phyloP scores from a whole-genome alignment of 2,797 vertebrate species.

The Podarcis lilfordi region DNA sequence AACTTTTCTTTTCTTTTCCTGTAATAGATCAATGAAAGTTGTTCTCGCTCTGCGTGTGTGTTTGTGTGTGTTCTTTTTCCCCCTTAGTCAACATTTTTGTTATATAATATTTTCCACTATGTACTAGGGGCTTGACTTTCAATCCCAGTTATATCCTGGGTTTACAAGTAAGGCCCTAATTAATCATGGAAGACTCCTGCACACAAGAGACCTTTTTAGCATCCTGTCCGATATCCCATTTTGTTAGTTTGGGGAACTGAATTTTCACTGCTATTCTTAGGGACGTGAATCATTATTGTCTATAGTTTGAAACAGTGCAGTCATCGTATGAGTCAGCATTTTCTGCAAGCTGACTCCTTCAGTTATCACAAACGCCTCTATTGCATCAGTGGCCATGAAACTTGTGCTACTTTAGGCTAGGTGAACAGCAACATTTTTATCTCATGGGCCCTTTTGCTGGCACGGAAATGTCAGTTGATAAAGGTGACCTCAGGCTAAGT shows the following conservation, averaged over 20 bases:
- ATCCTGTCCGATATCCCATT: background rate
- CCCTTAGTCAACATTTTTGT: background rate
- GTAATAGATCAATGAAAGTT: background rate
- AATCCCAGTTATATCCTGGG: background rate
- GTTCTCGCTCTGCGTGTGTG: background rate
- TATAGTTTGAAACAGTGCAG: conserved; percentile 71
- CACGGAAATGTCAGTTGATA: background rate
- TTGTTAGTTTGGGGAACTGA: conserved; percentile 46
- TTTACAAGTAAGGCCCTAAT: background rate
- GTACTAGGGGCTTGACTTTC: background rate
- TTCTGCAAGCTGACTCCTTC: conserved; percentile 56
- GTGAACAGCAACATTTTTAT: conserved; percentile 42
- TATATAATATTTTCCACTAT: background rate
- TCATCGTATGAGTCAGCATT: conserved; percentile 66
- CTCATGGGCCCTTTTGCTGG: conserved; percentile 23
- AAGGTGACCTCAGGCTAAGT: conserved; percentile 20
- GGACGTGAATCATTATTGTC: conserved; percentile 73
- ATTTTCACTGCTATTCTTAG: conserved; percentile 72
- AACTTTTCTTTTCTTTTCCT: conserved; percentile 14
- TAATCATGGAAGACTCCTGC: background rate
- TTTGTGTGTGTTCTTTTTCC: background rate
- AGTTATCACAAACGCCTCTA: conserved; percentile 46
- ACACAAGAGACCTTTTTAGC: background rate
- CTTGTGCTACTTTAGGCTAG: conserved; percentile 47
- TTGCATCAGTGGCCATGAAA: conserved; percentile 46